These are phyloP conservation scores for Lamellibrachia satsuma DNA, from an alignment of 2,888 invertebrate species.

Conservation along the genomic window DNA sequence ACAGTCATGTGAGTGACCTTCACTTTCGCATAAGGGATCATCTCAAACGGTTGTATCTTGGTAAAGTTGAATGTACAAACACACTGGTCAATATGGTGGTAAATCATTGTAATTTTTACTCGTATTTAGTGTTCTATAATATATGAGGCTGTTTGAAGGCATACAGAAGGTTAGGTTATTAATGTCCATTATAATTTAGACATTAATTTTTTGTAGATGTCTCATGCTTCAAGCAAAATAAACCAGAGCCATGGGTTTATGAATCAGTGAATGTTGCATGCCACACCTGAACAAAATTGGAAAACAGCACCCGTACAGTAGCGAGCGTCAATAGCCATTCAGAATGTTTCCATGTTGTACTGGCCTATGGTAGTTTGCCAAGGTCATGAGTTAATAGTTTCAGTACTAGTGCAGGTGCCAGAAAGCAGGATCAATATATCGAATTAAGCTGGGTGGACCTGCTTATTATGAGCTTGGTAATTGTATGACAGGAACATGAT, in stretches of 20 bases:
- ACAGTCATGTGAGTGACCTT: slow-evolving; percentile 12
- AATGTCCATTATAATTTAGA: too few relatives aligned
- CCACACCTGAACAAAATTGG: background rate
- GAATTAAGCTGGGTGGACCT: background rate
- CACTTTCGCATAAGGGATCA: background rate
- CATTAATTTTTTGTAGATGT: too few relatives aligned
- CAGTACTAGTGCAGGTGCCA: background rate
- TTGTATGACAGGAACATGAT: background rate
- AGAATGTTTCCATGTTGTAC: background rate
- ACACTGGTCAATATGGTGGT: too few relatives aligned
- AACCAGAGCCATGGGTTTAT: too few relatives aligned
- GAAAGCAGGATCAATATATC: slow-evolving; percentile 3
- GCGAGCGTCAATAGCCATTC: background rate
- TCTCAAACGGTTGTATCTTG: background rate
- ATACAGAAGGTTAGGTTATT: too few relatives aligned
- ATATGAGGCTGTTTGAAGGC: too few relatives aligned
- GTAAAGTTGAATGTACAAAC: background rate
- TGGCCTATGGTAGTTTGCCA: background rate
- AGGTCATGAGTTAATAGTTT: background rate
- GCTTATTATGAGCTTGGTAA: background rate
- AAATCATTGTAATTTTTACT: too few relatives aligned
- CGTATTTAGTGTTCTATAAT: too few relatives aligned
- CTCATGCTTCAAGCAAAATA: too few relatives aligned
- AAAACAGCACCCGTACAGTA: background rate
- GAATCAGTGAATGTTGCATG: too few relatives aligned